A percentile compares a stretch with the other conserved stretches of the same genome.
These are phyloP conservation scores for Drosophila rubida DNA, from an alignment of 2,888 invertebrate species.

Conservation along the genomic window DNA sequence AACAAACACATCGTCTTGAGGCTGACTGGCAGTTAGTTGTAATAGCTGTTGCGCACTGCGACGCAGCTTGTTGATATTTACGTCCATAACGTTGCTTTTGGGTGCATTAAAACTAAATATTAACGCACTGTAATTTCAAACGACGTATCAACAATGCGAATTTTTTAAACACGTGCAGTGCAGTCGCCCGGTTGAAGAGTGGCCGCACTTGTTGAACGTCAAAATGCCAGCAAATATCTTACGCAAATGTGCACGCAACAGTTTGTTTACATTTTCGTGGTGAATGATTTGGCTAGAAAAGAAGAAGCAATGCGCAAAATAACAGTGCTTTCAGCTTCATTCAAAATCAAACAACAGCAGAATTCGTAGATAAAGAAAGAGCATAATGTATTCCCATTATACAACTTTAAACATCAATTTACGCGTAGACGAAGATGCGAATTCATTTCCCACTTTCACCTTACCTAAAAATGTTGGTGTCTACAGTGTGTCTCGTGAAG, in stretches of 20 bases:
- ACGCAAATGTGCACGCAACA: not conserved
- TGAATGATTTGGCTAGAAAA: conserved; percentile 26
- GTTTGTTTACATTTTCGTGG: conserved; percentile 59
- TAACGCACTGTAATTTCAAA: conserved; percentile 11
- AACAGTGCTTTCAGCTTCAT: conserved; percentile 24
- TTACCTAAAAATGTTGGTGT: conserved; percentile 38
- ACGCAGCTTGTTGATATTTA: conserved; percentile 76
- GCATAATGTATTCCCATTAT: conserved; percentile 24
- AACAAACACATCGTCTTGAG: conserved; percentile 44
- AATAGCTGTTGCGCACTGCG: conserved; percentile 65
- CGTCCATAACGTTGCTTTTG: conserved; percentile 69
- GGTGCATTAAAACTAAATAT: conserved; percentile 30
- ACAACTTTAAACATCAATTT: conserved; percentile 25
- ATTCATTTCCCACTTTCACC: conserved; percentile 30
- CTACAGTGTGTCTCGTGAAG: conserved; percentile 46
- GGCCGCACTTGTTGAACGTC: conserved; percentile 14
- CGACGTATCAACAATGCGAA: conserved; percentile 46
- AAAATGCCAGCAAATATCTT: conserved; percentile 19
- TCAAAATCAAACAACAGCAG: conserved; percentile 8
- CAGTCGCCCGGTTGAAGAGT: conserved; percentile 31
- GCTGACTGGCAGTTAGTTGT: conserved; percentile 41
- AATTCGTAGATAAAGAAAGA: not conserved
- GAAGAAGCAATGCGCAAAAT: conserved; percentile 24
- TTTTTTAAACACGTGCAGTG: conserved; percentile 68
- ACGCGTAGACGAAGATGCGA: conserved; percentile 1